Conservation (phyloP, 2,113 vertebrate genomes). For the Ciconia stormi region DNA sequence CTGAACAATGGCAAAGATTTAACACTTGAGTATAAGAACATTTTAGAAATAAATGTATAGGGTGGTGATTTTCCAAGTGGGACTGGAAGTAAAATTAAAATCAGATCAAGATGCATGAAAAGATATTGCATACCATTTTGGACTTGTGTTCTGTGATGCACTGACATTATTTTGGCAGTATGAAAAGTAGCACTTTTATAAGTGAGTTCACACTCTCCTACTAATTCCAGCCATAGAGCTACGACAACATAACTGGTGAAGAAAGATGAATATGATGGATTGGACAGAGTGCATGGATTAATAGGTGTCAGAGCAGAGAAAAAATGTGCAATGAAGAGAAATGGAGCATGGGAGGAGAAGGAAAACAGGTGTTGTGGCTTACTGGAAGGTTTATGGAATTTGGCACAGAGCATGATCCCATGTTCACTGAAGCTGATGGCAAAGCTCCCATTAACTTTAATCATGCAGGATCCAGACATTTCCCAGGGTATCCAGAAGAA, state of each 20-base stretch:
- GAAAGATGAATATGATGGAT: conserved; percentile 48
- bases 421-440: conserved; percentile 30
- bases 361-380: conserved; percentile 46
- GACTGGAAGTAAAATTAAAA: conserved; percentile 40
- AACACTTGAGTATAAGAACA: conserved; percentile 15
- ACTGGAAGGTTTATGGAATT: conserved; percentile 46
- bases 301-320: conserved; percentile 38
- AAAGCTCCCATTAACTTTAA: conserved; percentile 56
- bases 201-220: conserved; percentile 21
- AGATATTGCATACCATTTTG: conserved; percentile 34
- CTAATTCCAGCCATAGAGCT: conserved; percentile 16
- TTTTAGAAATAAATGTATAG: background rate
- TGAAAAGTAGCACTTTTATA: conserved; percentile 8
- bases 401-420: conserved; percentile 27
- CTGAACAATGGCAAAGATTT: conserved; percentile 14
- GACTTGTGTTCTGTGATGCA: conserved; percentile 14
- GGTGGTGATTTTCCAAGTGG: conserved; percentile 38
- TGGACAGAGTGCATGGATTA: conserved; percentile 40
- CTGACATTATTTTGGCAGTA: conserved; percentile 60
- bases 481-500: conserved; percentile 33
- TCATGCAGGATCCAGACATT: conserved; percentile 18
- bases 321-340: conserved; percentile 32
- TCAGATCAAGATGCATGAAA: conserved; percentile 30
- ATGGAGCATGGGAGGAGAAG: background rate
- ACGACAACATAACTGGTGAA: conserved; percentile 23